Evolutionary conservation across 2,888 invertebrate species (phyloP), one percentile per base, ranked within the genome.

Genomic region (Ophion costatus): DNA sequence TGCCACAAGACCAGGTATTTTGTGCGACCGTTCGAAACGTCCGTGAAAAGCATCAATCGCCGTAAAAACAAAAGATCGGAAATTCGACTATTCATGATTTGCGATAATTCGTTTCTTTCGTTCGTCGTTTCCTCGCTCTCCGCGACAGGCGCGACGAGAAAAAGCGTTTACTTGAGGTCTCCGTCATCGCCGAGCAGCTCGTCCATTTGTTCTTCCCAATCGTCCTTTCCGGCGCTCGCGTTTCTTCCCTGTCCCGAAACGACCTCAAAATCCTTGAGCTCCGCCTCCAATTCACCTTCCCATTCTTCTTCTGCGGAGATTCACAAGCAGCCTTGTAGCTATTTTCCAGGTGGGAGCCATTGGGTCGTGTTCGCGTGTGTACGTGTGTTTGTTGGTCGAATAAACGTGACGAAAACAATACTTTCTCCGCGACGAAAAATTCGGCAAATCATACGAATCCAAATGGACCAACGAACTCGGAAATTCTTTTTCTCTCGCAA

Each of bases 211-310:
- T 96, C 95, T 93, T 96, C 96, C 95, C 96, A 96, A 88, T 96
- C 96, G 84, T 95, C 95, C 87, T 95, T 95, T 85, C 88, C 90
- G 79, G 87, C 67, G 79, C 87, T 70, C 17, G 75, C 57, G 84
- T 70, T 86, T 82, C 88, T 86, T 82, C 85, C 90, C 76, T 91
- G 90, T 78, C 95, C 95, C 84, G 95, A 95, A 64, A 98, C 98
- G 89, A 98, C 97, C 94, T 99, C 98, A 94, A 98, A 99, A 93
- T 98, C 98, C 94, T 98, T 98, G 89, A 99, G 95, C 94, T 99
- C 98, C 73, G 98, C 98, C 93, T 98, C 98, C 92, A 99, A 95
- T 94, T 99, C 98, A 93, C 97, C 97, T 95, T 99, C 99, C 98
- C 98, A 98, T 95, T 98, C 98, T 94, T 98, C 98, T 96, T 97